Evolutionary conservation across 2,888 invertebrate species (phyloP).

Genomic region (Eupithecia inturbata): DNA sequence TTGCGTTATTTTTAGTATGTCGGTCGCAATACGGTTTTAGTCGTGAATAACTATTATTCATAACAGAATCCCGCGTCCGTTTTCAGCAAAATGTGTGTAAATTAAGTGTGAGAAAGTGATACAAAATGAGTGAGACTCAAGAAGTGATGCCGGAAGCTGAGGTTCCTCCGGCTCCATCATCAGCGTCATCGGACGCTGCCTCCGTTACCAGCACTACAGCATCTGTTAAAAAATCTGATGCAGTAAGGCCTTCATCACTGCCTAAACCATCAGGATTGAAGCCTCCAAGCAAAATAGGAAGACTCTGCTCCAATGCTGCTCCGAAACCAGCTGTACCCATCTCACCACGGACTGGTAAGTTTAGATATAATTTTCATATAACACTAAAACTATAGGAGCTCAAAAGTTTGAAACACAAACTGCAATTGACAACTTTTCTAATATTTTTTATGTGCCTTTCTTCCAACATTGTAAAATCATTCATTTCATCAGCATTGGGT

Average conservation of each 20-base stretch:
- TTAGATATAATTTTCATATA: constrained; percentile 20
- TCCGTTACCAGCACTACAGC: constrained; percentile 67
- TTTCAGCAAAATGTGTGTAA: constrained; percentile 56
- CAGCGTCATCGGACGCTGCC: constrained; percentile 67
- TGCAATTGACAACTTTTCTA: constrained; percentile 46
- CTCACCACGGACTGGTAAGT: constrained; percentile 83
- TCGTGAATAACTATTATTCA: constrained; percentile 55
- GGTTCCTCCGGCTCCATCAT: constrained; percentile 60
- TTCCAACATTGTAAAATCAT: constrained; percentile 31
- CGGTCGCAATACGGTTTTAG: constrained; percentile 66
- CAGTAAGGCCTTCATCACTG: constrained; percentile 68
- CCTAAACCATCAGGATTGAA: constrained; percentile 86
- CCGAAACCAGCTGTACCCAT: constrained; percentile 88
- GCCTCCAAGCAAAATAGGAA: constrained; percentile 87
- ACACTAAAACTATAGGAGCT: constrained; percentile 18
- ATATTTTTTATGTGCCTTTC: constrained; percentile 19
- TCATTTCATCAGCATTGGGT: constrained; percentile 46
- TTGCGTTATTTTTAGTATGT: constrained; percentile 80
- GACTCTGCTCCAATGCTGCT: constrained; percentile 85
- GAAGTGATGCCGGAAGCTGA: constrained; percentile 54
- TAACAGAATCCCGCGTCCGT: constrained; percentile 48
- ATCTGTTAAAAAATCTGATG: constrained; percentile 59
- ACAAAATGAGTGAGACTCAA: constrained; percentile 75
- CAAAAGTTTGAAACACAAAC: constrained; percentile 41
- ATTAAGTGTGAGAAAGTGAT: constrained; percentile 56